Conservation (phyloP, 2,113 vertebrate species). For the Cairina moschata region DNA sequence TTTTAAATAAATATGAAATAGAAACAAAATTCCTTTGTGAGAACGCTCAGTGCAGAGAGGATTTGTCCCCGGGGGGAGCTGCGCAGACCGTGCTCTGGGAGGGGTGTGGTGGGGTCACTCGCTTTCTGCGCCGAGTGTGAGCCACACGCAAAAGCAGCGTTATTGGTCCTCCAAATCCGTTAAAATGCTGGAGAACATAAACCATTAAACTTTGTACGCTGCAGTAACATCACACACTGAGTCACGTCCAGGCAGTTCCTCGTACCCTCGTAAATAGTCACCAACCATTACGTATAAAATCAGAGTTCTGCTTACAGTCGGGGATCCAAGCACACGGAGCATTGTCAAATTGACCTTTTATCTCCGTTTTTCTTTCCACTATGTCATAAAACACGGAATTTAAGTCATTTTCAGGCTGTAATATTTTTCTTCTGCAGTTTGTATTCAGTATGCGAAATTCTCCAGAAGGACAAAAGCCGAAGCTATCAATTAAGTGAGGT, state of each 20-base stretch:
- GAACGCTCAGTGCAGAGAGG: no score
- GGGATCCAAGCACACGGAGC: not conserved
- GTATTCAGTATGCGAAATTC: not conserved
- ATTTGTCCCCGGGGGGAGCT: no score
- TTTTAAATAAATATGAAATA: no score
- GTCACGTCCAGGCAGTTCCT: not conserved
- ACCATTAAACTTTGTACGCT: not conserved
- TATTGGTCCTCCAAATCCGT: no score
- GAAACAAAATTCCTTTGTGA: no score
- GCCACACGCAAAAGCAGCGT: no score
- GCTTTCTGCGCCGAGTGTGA: no score
- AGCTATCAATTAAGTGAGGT: not conserved
- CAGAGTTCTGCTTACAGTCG: not conserved
- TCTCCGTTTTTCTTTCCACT: not conserved
- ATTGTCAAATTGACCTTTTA: not conserved
- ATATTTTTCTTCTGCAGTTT: not conserved
- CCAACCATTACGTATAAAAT: rapidly evolving
- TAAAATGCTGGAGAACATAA: not conserved
- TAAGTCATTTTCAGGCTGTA: not conserved
- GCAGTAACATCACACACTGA: rapidly evolving
- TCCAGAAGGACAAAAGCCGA: not conserved
- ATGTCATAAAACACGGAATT: not conserved
- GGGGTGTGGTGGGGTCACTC: no score
- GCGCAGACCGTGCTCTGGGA: no score
- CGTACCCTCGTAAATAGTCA: not conserved